Base-by-base conservation (phyloP, 2,888 invertebrate genomes). In the Mylabris sibirica region DNA sequence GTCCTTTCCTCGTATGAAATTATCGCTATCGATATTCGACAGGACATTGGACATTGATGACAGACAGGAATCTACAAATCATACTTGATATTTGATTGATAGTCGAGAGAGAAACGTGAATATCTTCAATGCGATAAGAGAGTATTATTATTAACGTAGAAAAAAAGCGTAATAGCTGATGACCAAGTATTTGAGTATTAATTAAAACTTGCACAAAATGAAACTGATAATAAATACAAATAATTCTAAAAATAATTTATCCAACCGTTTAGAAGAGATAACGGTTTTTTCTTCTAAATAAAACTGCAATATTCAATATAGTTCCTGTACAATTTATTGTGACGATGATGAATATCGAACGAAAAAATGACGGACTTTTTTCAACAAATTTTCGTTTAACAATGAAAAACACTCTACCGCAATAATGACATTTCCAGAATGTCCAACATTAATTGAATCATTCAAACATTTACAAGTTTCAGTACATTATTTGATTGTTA, bases 401-500 rank as follows among this genome's bases (percentile, higher is more conserved):
- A 11, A 38, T 38, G 12, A 8, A 38, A 38, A 38, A 38, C 38
- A 12, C 17, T n/a, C 12, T 41, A 35, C 38, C 17, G 5, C 44
- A 53, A 53, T 22, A 53, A 53, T 53, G 5, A 53, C 49, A 53
- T 53, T 49, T 17, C 17, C 49, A 20, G 49, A 22, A 53, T 53
- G 22, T 53, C 22, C 49, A 22, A 20, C 49, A 49, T 49, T 49
- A 53, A 53, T 53, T 53, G 49, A 53, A 53, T 53, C 49, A 53
- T 53, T 53, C 22, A 22, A 53, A 53, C 49, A 53, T 53, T 53
- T 53, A 22, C 49, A 53, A 53, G 22, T 22, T 8, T 11, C 49
- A 22, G 20, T 53, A 53, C 20, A 53, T 53, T 20, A 53, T 20
- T 53, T 44, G 44, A 44, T 44, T 44, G 44, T 44, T 44, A 17